Conservation (phyloP, 1,140 invertebrate genomes). For the Panagrolaimus sp. region DNA sequence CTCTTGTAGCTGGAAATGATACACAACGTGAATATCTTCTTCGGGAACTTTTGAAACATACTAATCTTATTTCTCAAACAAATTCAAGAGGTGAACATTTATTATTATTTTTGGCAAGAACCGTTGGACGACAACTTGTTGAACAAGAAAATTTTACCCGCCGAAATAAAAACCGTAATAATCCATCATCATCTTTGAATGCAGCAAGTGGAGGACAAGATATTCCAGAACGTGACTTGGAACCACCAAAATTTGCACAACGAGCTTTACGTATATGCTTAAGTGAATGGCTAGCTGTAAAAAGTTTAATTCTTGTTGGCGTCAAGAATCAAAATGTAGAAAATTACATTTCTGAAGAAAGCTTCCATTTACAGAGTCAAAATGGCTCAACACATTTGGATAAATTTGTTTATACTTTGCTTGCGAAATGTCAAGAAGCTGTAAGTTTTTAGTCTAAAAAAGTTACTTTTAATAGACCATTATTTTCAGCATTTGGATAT, state of each 20-base stretch:
- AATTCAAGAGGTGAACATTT: slow-evolving; percentile 81
- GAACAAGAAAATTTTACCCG: slow-evolving; percentile 88
- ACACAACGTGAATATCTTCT: slow-evolving; percentile 78
- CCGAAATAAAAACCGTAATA: slow-evolving; percentile 57
- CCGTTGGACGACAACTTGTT: slow-evolving; percentile 85
- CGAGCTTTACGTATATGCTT: slow-evolving; percentile 80
- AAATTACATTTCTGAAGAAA: slow-evolving; percentile 66
- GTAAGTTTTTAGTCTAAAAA: too few species aligned
- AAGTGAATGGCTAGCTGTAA: slow-evolving; percentile 79
- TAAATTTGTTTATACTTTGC: slow-evolving; percentile 90
- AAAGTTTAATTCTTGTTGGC: slow-evolving; percentile 69
- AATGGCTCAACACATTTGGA: slow-evolving; percentile 87
- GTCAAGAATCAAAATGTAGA: slow-evolving; percentile 29
- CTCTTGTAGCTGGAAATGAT: slow-evolving; percentile 86
- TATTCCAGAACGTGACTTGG: slow-evolving; percentile 94
- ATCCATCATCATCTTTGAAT: slow-evolving; percentile 60
- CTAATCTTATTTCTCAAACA: slow-evolving; percentile 38
- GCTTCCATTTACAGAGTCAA: slow-evolving; percentile 73
- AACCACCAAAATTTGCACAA: slow-evolving; percentile 90
- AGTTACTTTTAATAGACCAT: too few species aligned
- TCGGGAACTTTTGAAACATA: slow-evolving; percentile 69
- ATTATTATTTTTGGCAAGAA: slow-evolving; percentile 89
- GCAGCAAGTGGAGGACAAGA: slow-evolving; percentile 66
- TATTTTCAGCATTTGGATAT: slow-evolving; percentile 71
- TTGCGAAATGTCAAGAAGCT: slow-evolving; percentile 87